A percentile compares a stretch with the other conserved stretches of the same genome.
Conservation (phyloP, 2,113 vertebrate species). For the Misgurnus mizolepis region DNA sequence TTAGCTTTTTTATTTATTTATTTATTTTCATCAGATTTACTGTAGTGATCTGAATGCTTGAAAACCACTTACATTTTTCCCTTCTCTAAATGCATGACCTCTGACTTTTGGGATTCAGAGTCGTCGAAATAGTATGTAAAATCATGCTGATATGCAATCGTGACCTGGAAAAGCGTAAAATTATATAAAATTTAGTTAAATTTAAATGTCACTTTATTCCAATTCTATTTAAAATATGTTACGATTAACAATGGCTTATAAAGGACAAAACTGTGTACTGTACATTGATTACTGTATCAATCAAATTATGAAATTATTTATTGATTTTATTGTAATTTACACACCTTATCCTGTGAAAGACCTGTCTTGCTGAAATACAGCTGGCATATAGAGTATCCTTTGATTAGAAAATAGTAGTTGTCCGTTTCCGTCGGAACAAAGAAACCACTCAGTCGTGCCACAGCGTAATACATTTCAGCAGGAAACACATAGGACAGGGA, state of each 20-base stretch:
- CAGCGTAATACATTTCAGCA: constrained; percentile 47
- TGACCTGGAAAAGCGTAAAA: constrained; percentile 65
- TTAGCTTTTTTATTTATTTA: no score
- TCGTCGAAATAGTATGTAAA: constrained; percentile 46
- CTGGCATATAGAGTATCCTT: constrained; percentile 73
- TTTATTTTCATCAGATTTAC: no score
- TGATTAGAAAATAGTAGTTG: constrained; percentile 75
- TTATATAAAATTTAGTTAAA: background rate
- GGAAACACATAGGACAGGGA: constrained; percentile 67
- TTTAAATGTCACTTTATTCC: no score
- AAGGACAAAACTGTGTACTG: no score
- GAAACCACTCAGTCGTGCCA: constrained; percentile 76
- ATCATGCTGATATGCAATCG: constrained; percentile 65
- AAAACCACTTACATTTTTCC: constrained; percentile 74
- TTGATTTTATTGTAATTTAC: background rate
- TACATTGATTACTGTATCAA: background rate
- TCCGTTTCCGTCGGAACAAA: constrained; percentile 74
- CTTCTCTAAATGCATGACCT: constrained; percentile 70
- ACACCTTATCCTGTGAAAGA: constrained; percentile 77
- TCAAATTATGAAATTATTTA: background rate
- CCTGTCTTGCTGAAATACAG: constrained; percentile 81
- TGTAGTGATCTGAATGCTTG: background rate
- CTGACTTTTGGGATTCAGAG: constrained; percentile 67
- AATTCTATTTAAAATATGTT: background rate
- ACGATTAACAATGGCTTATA: background rate